A percentile compares a stretch with the other conserved stretches of the same genome.
phyloP scores from a whole-genome alignment of 2,113 vertebrate genomes.

The Triplophysa dalaica region DNA sequence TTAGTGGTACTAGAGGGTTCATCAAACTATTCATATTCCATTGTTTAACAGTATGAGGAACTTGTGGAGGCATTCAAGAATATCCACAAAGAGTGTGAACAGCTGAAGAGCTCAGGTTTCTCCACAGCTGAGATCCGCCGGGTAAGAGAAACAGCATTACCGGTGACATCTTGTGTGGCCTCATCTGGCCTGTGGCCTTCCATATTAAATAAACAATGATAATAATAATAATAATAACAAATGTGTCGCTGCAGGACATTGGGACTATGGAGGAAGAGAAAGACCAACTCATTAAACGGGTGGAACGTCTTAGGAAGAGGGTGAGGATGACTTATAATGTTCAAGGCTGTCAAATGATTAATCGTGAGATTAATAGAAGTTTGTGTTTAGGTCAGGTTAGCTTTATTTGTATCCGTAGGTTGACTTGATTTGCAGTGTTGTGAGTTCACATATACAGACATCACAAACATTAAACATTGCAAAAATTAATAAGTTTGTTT shows the following conservation, averaged over 20 bases:
- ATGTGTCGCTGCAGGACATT: conserved; percentile 81
- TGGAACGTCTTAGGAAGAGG: conserved; percentile 93
- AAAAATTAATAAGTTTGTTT: too few relatives aligned
- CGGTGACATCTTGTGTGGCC: neutral
- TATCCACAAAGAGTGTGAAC: conserved; percentile 93
- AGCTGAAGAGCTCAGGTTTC: conserved; percentile 90
- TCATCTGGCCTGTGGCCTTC: conserved; percentile 8
- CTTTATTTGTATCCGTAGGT: too few relatives aligned
- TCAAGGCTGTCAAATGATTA: neutral
- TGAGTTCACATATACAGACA: too few relatives aligned
- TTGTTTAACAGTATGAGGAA: conserved; percentile 86
- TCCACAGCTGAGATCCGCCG: conserved; percentile 94
- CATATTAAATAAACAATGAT: neutral
- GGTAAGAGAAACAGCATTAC: conserved; percentile 72
- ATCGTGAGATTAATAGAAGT: too few relatives aligned
- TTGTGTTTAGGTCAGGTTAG: too few relatives aligned
- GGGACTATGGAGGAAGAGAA: conserved; percentile 97
- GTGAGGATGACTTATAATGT: conserved; percentile 60
- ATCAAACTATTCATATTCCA: neutral
- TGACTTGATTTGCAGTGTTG: too few relatives aligned
- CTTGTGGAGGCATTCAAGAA: conserved; percentile 93
- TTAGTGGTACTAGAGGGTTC: neutral
- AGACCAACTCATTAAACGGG: conserved; percentile 91
- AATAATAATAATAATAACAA: neutral
- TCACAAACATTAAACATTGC: too few relatives aligned